These are phyloP conservation scores for Thymelicus acteon DNA, from an alignment of 2,888 invertebrate species.

Conservation along the genomic window DNA sequence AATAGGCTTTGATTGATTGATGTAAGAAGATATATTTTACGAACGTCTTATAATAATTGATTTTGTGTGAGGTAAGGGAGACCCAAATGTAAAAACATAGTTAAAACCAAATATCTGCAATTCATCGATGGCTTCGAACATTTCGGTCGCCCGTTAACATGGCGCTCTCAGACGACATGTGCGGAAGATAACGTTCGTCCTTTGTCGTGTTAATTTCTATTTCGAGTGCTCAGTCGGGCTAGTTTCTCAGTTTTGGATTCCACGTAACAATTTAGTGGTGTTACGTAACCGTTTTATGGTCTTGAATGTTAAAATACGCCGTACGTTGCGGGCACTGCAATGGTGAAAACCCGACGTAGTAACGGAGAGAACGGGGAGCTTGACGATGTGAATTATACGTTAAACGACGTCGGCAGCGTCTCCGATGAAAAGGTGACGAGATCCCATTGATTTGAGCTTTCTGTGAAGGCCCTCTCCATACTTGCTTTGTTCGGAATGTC, in stretches of 20 bases:
- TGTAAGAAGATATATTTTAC: conserved; percentile 50
- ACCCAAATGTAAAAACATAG: conserved; percentile 41
- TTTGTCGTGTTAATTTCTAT: conserved; percentile 68
- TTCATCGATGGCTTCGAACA: conserved; percentile 53
- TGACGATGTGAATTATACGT: conserved; percentile 77
- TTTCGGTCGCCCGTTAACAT: conserved; percentile 70
- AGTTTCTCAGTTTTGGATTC: conserved; percentile 56
- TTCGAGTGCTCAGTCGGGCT: conserved; percentile 56
- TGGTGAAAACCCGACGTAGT: conserved; percentile 85
- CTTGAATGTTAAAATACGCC: conserved; percentile 66
- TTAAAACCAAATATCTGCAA: conserved; percentile 45
- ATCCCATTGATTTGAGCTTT: conserved; percentile 56
- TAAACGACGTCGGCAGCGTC: conserved; percentile 79
- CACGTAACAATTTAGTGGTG: conserved; percentile 57
- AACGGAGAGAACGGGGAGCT: conserved; percentile 82
- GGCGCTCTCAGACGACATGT: conserved; percentile 80
- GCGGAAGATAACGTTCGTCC: conserved; percentile 73
- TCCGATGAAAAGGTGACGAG: conserved; percentile 80
- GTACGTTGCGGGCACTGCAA: conserved; percentile 62
- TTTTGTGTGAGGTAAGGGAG: conserved; percentile 49
- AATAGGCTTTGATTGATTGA: conserved; percentile 63
- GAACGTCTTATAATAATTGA: conserved; percentile 39
- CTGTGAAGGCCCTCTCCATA: conserved; percentile 55
- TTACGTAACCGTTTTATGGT: conserved; percentile 66
- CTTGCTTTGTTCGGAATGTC: conserved; percentile 58